Evolutionary conservation across 2,797 vertebrate species (phyloP), one percentile per base, ranked within the genome.

Genomic region (Morelia viridis): DNA sequence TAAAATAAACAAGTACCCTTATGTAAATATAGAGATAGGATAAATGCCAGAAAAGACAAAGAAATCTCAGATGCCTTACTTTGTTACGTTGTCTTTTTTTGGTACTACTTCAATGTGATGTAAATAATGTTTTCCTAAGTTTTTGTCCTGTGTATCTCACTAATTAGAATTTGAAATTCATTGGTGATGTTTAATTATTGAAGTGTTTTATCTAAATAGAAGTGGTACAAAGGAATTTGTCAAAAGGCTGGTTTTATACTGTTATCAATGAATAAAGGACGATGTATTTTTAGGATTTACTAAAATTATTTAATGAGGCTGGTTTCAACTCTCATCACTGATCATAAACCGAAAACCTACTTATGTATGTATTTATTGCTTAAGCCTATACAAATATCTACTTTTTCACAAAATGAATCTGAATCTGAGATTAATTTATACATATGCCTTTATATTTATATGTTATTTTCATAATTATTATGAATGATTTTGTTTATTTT

Each of bases 201-300:
- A 96, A 96, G 93, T 35, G 96, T 95, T 97, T 97, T 97, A 97
- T 96, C 95, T 95, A 95, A 96, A 95, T 94, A 96, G 95, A 96
- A 96, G 92, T 26, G 91, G 93, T 92, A 94, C 92, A 93, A 93
- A 94, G 91, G 93, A 97, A 96, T 96, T 96, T 97, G 94, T 96
- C 96, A 97, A 94, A 95, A 93, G 93, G 86, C 92, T 95, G 95
- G 95, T 95, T 97, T 97, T 95, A 94, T 88, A 95, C 68, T 93
- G 94, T 94, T 96, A 95, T 96, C 96, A 96, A 95, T 96, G 93
- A 95, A 93, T 93, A 96, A 96, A 92, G 90, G 68, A 93, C 89
- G 95, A 94, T 86, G 89, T 12, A 65, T 95, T 93, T 61, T 86
- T 90, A 89, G 91, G 62, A 11, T 94, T 95, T 95, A 96, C 96